Conservation (phyloP, 2,797 vertebrate species). For the Crypturellus tataupa region DNA sequence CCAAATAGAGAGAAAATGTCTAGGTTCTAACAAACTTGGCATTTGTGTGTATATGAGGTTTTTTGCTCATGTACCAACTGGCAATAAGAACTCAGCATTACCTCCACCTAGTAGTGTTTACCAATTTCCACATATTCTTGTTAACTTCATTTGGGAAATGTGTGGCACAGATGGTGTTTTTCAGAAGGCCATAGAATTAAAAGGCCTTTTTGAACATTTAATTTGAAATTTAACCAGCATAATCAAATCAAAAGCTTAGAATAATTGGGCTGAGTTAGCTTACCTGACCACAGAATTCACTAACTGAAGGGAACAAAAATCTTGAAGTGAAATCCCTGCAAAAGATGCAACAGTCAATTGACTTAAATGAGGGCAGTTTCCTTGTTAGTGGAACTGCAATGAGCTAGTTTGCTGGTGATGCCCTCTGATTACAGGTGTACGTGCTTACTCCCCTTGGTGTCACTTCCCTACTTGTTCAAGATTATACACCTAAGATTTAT, state of each 20-base stretch:
- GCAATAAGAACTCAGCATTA: not conserved
- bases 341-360: conserved; percentile 1
- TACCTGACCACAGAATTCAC: not conserved
- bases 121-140: not conserved
- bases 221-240: not conserved
- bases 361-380: not conserved
- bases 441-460: not conserved
- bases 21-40: not conserved
- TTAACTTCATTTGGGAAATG: not conserved
- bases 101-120: not conserved
- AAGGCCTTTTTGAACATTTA: not conserved
- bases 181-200: not conserved
- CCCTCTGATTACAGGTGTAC: not conserved
- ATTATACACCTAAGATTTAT: not conserved
- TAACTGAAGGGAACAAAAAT: not conserved
- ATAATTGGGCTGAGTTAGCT: not conserved
- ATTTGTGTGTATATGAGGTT: not conserved
- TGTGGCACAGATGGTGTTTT: no score
- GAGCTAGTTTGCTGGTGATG: not conserved
- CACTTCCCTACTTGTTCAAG: not conserved
- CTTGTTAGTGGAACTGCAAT: not conserved
- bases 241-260: not conserved
- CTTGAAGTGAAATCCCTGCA: not conserved
- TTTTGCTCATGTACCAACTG: not conserved
- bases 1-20: no score